A percentile compares a stretch with the other conserved stretches of the same genome.
Conservation (phyloP, 2,113 vertebrate species). For the Platysteira castanea region DNA sequence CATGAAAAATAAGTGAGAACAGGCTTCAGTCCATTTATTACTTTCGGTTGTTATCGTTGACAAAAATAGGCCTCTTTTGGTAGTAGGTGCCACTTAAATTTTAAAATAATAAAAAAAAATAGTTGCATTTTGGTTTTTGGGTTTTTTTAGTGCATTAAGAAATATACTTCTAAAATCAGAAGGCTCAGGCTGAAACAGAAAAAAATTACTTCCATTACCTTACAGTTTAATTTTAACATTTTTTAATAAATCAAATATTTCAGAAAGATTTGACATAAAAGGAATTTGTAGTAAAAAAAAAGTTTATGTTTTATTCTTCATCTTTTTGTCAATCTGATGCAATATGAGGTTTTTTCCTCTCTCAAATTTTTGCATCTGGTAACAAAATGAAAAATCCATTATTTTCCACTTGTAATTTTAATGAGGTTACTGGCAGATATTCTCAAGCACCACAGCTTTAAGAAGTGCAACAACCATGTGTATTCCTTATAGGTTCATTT, state of each 20-base stretch:
- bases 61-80: neutral
- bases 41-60: neutral
- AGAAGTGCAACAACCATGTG: rapidly evolving
- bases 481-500: neutral
- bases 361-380: neutral
- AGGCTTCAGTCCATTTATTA: neutral
- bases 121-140: neutral
- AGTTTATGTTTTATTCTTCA: neutral
- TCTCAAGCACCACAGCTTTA: neutral
- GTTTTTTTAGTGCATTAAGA: neutral
- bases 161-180: neutral
- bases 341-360: neutral
- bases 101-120: neutral
- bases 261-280: neutral
- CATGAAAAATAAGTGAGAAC: neutral
- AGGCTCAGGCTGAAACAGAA: neutral
- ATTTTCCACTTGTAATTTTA: neutral
- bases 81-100: neutral
- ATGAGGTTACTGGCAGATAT: neutral
- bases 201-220: neutral
- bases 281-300: neutral
- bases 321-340: neutral
- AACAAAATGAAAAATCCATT: neutral
- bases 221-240: neutral
- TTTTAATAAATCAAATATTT: neutral